phyloP scores from a whole-genome alignment of 2,113 vertebrate species.

The Phalacrocorax pelagicus region DNA sequence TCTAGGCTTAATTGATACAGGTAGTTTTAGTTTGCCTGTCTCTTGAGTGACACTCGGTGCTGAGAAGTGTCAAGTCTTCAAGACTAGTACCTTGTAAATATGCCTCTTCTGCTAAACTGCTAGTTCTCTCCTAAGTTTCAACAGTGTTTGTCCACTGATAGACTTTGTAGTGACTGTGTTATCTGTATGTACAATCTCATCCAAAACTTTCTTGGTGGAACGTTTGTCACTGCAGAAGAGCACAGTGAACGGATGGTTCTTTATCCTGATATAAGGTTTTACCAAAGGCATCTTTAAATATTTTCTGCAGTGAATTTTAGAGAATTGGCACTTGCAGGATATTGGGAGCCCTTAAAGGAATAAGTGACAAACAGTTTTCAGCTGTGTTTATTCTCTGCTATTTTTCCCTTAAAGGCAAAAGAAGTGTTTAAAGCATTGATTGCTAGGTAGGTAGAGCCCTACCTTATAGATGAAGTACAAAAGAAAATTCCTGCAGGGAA shows the following conservation, averaged over 20 bases:
- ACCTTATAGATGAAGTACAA: background rate
- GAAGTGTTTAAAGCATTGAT: background rate
- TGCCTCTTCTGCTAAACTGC: background rate
- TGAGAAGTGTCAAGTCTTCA: background rate
- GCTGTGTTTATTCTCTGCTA: background rate
- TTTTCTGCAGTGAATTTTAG: background rate
- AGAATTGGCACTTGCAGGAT: background rate
- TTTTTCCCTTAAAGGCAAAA: background rate
- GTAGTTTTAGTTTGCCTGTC: background rate
- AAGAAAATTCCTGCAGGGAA: constrained; percentile 33
- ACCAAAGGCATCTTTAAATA: background rate
- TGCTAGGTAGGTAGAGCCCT: background rate
- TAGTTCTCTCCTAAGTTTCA: background rate
- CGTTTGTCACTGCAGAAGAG: background rate
- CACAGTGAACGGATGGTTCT: background rate
- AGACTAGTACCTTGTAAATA: background rate
- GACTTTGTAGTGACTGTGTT: background rate
- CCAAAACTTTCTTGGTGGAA: background rate
- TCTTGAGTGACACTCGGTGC: background rate
- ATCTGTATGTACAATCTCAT: background rate
- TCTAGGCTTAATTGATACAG: background rate
- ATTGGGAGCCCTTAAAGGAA: background rate
- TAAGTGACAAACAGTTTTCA: background rate
- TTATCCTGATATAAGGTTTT: background rate
- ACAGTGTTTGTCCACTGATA: background rate